These are phyloP conservation scores for Octopus bimaculoides DNA, from an alignment of 1,140 invertebrate species.

Conservation along the genomic window DNA sequence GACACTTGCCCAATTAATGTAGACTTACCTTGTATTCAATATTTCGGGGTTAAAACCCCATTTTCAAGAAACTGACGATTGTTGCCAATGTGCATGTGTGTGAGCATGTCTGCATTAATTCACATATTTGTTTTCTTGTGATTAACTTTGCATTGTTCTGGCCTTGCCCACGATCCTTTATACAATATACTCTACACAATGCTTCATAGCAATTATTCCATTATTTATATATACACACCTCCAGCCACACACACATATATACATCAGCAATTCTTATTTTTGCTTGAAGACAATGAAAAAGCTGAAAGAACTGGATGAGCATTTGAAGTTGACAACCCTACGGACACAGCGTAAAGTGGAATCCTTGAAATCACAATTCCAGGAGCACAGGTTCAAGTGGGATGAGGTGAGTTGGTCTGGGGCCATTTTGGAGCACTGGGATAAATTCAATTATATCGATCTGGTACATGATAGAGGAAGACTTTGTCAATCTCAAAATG, in stretches of 20 bases:
- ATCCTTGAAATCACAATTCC: constrained; percentile 53
- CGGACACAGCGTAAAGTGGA: constrained; percentile 51
- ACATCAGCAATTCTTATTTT: constrained; percentile 9
- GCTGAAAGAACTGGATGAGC: constrained; percentile 45
- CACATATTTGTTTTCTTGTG: background rate
- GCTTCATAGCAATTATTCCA: too few relatives aligned
- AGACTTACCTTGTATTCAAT: too few relatives aligned
- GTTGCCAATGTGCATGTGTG: too few relatives aligned
- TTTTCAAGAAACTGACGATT: too few relatives aligned
- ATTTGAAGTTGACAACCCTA: constrained; percentile 38
- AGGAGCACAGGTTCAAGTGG: constrained; percentile 55
- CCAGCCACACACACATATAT: background rate
- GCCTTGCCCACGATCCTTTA: background rate
- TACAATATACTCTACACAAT: background rate
- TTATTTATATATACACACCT: too few relatives aligned
- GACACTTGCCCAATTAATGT: too few relatives aligned
- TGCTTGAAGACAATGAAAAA: constrained; percentile 30
- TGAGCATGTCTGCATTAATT: background rate
- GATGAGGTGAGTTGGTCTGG: constrained; percentile 41
- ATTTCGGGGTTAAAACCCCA: too few relatives aligned
- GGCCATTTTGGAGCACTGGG: background rate
- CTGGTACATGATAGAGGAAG: too few relatives aligned
- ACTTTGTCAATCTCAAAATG: too few relatives aligned
- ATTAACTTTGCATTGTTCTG: background rate
- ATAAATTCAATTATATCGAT: too few relatives aligned